phyloP scores from a whole-genome alignment of 2,888 invertebrate species.

The Hypsopygia costalis region DNA sequence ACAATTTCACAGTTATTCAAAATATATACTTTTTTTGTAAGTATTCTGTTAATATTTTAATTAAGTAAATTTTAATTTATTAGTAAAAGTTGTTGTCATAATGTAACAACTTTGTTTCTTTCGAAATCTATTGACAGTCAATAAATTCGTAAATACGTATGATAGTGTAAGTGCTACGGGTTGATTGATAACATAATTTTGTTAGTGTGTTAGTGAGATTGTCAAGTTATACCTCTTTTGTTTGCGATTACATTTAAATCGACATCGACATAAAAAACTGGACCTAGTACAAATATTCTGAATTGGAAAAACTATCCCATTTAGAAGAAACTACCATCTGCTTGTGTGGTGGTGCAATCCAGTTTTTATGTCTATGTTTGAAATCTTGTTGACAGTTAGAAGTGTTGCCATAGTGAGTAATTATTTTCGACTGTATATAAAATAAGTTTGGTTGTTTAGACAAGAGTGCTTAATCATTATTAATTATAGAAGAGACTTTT shows the following conservation, averaged over 20 bases:
- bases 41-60: too few relatives aligned
- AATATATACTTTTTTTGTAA: too few relatives aligned
- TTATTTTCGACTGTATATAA: constrained; percentile 74
- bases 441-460: constrained; percentile 68
- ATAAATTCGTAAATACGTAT: constrained; percentile 27
- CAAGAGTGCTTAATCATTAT: constrained; percentile 61
- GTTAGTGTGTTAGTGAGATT: constrained; percentile 65
- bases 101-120: too few relatives aligned
- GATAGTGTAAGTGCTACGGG: constrained; percentile 44
- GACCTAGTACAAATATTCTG: too few relatives aligned
- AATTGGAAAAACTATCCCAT: too few relatives aligned
- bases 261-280: constrained; percentile 12
- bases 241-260: constrained; percentile 41
- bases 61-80: too few relatives aligned
- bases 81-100: too few relatives aligned
- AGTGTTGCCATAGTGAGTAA: constrained; percentile 78
- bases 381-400: constrained; percentile 74
- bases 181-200: constrained; percentile 40
- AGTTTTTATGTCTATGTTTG: constrained; percentile 18
- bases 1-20: too few relatives aligned
- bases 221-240: constrained; percentile 56
- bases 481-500: constrained; percentile 36
- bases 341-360: neutral
- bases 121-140: constrained; percentile 6
- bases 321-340: too few relatives aligned